Evolutionary conservation across 2,797 vertebrate species (phyloP).

Genomic region (Eidolon dupreanum): DNA sequence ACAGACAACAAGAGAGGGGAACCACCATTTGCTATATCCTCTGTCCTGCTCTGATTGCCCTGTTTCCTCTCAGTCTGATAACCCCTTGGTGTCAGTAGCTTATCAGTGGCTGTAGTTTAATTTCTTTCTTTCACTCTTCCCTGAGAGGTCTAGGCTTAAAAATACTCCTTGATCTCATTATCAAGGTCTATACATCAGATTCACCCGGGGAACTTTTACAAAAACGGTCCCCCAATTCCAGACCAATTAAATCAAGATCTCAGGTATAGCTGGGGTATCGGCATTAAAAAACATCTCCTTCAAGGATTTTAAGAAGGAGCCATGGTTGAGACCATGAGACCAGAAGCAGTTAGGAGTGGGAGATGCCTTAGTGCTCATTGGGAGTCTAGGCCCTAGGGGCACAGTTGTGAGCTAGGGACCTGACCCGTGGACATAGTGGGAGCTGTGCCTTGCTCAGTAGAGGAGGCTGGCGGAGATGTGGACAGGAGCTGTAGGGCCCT

Average conservation of each 20-base stretch:
- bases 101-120: neutral
- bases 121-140: neutral
- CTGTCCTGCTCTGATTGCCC: accelerated
- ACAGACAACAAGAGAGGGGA: too few relatives aligned
- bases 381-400: accelerated
- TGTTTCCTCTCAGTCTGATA: neutral
- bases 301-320: neutral
- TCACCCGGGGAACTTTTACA: neutral
- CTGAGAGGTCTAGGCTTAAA: neutral
- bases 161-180: neutral
- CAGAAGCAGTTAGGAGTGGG: neutral
- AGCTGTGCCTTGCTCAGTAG: neutral
- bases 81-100: neutral
- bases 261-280: neutral
- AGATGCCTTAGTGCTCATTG: accelerated
- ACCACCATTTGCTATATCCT: accelerated
- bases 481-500: neutral
- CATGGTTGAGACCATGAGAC: neutral
- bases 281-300: neutral
- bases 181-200: neutral
- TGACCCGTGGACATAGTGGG: neutral
- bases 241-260: neutral
- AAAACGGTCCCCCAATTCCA: neutral
- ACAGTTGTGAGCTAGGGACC: neutral
- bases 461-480: neutral